These are phyloP conservation scores for Eupithecia subfuscata DNA, from an alignment of 2,888 invertebrate genomes.

Conservation along the genomic window DNA sequence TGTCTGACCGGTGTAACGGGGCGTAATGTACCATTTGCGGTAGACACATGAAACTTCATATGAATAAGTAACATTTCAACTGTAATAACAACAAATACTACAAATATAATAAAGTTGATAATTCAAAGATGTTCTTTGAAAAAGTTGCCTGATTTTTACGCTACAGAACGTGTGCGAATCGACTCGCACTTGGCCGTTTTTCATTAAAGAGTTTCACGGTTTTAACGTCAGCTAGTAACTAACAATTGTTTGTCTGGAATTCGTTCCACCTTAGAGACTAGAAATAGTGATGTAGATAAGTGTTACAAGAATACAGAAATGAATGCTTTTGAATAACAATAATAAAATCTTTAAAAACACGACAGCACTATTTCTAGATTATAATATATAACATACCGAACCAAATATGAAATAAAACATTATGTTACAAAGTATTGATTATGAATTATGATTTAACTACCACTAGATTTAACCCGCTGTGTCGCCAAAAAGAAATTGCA, in stretches of 20 bases:
- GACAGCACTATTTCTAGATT: slow-evolving; percentile 39
- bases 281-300: slow-evolving; percentile 41
- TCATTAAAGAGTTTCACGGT: background rate
- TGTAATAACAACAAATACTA: no score
- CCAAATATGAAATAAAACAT: slow-evolving; percentile 18
- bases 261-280: slow-evolving; percentile 24
- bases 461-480: slow-evolving; percentile 1
- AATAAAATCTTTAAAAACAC: slow-evolving; percentile 15
- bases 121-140: no score
- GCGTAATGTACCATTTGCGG: background rate
- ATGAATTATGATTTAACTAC: slow-evolving; percentile 18
- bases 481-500: background rate
- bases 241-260: background rate
- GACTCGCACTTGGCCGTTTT: background rate
- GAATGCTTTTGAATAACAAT: slow-evolving; percentile 3
- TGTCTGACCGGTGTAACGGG: no score
- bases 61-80: no score
- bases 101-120: no score
- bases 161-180: no score
- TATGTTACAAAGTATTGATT: slow-evolving; percentile 20
- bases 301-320: background rate
- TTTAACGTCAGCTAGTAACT: background rate
- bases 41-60: no score
- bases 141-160: no score
- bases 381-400: slow-evolving; percentile 34